Conservation (phyloP, 92 coral and sea anemone species). For the Meandrina meandrites region DNA sequence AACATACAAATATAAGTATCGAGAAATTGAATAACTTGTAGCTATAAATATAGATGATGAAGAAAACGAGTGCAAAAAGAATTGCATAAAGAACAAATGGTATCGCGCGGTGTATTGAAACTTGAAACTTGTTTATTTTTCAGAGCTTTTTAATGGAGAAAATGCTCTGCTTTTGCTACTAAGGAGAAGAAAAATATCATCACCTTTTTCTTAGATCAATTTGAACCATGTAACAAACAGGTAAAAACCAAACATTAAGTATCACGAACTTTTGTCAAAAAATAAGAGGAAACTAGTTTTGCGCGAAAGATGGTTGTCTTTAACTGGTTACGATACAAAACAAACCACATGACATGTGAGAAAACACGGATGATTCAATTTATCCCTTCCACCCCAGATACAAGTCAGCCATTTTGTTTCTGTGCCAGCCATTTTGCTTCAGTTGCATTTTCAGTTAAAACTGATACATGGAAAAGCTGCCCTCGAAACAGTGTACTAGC, state of each 20-base stretch:
- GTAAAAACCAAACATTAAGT: not conserved
- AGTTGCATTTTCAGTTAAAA: not conserved
- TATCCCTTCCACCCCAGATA: not conserved
- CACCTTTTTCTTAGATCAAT: not conserved
- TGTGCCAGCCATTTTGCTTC: not conserved
- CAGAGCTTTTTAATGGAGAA: too few relatives aligned
- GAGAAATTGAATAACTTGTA: not conserved
- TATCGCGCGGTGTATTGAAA: too few relatives aligned
- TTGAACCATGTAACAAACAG: not conserved
- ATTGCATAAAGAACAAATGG: not conserved
- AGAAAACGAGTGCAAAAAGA: not conserved
- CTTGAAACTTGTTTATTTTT: too few relatives aligned
- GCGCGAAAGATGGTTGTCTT: not conserved
- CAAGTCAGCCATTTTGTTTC: not conserved
- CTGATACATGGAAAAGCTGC: not conserved
- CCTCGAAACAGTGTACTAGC: not conserved
- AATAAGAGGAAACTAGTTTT: not conserved
- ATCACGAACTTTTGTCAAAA: not conserved
- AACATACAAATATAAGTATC: not conserved
- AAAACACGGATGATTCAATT: not conserved
- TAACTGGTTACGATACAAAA: not conserved
- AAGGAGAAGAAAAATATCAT: not conserved
- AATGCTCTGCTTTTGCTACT: too few relatives aligned
- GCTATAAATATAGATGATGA: not conserved
- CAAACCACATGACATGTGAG: not conserved